Evolutionary conservation across 2,797 vertebrate genomes (phyloP).

Genomic region (Sebastolobus altivelis): DNA sequence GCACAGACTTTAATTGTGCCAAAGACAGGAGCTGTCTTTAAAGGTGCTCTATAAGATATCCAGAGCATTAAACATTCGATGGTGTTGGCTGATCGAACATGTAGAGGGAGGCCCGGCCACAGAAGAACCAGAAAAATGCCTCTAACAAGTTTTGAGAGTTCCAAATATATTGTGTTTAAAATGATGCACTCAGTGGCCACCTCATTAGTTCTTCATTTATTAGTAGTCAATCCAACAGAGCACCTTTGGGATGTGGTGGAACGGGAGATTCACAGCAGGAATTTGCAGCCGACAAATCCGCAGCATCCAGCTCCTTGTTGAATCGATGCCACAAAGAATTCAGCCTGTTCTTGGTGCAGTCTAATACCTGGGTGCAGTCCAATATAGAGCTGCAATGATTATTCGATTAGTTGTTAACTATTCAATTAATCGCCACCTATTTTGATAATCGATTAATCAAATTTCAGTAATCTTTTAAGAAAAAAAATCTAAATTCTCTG

Average conservation of each 20-base stretch:
- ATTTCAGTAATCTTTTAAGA: no score
- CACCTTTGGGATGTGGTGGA: constrained; percentile 14
- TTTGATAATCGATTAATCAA: no score
- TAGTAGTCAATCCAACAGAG: background rate
- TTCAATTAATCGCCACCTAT: no score
- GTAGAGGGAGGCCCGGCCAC: background rate
- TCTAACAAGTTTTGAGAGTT: background rate
- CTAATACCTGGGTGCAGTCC: no score
- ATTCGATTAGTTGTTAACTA: no score
- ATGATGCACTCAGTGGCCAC: background rate
- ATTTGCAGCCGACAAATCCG: background rate
- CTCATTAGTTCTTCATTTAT: background rate
- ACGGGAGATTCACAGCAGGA: background rate
- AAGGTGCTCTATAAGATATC: no score
- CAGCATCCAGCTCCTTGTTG: background rate
- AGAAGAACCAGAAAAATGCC: background rate
- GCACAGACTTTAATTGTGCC: background rate
- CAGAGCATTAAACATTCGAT: background rate
- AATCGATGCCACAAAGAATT: background rate
- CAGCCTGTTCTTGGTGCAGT: background rate
- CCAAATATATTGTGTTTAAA: background rate
- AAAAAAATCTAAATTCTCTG: no score
- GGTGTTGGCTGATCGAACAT: background rate
- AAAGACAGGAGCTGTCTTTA: background rate
- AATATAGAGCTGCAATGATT: no score